Base-by-base conservation (phyloP, 2,888 invertebrate genomes). In the Thymelicus acteon region DNA sequence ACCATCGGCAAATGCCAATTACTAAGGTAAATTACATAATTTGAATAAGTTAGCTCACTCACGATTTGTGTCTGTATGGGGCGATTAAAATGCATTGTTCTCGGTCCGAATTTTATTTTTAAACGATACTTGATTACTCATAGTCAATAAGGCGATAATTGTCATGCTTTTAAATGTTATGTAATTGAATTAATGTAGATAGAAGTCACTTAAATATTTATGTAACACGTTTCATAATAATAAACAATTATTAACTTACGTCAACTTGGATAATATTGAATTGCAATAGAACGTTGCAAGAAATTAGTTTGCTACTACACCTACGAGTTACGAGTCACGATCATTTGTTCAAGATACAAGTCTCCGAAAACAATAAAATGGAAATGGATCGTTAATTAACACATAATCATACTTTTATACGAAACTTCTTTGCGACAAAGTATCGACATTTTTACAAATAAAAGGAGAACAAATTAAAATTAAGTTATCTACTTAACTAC, bases 21-120 rank as follows among this genome's bases (percentile, higher is more conserved):
- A 87, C 80, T 71, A 74, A 75, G 74, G 77, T 78, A 81, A 83
- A 85, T 86, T 86, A 84, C 82, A 80, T 80, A 85, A 86, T 75
- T 58, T 65, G 72, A 69, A 69, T 66, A 72, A 73, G 69, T 62
- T 60, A 3, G 68, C 67, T 67, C 15, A 64, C 10, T 57, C 62
- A 58, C 73, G 73, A 73, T 75, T 75, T 72, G 47, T 74, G 67
- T 74, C 74, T 73, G 72, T 73, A 73, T 66, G 69, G 74, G 74
- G 74, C 77, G 76, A 77, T 77, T 76, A 76, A 68, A 73, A 61
- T 61, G 69, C 72, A 73, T 72, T 74, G 73, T 74, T 74, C 74
- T 67, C 71, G 73, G 73, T 75, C 72, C 70, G 71, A 72, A 72
- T 69, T 72, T 71, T 72, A 71, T 70, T 39, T 67, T 68, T 68